Conservation (phyloP, 2,888 invertebrate genomes). For the Erpobdella octoculata region DNA sequence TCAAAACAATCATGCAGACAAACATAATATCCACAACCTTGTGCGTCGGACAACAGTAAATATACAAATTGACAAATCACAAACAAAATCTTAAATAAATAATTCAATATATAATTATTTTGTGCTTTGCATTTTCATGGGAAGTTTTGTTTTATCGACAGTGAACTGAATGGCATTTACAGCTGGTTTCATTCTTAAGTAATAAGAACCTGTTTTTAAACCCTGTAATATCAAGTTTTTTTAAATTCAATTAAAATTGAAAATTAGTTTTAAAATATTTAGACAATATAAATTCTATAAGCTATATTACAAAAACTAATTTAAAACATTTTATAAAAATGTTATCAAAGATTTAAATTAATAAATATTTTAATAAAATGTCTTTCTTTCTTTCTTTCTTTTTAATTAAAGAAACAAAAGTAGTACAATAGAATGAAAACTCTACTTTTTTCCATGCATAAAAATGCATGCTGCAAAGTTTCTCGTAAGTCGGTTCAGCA, state of each 20-base stretch:
- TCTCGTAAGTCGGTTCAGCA: conserved; percentile 83
- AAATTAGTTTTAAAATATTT: background rate
- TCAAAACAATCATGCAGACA: no score
- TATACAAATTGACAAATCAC: no score
- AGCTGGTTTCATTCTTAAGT: conserved; percentile 88
- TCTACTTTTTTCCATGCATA: conserved; percentile 80
- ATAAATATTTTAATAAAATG: background rate
- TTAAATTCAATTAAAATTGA: no score
- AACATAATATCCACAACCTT: no score
- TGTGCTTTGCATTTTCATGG: no score
- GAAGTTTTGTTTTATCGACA: conserved; percentile 67
- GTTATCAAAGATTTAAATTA: background rate
- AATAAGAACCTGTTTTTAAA: conserved; percentile 97
- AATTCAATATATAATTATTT: no score
- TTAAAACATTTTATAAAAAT: background rate
- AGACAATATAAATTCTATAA: no score
- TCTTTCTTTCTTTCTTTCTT: conserved; percentile 57
- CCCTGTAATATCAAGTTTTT: no score
- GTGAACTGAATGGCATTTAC: conserved; percentile 94
- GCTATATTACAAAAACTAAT: no score
- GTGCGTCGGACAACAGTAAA: no score
- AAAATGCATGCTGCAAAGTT: conserved; percentile 94
- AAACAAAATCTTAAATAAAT: no score
- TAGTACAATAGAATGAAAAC: conserved; percentile 65
- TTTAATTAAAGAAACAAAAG: conserved; percentile 97